Evolutionary conservation across 1,140 invertebrate genomes (phyloP).

Genomic region (Dolichoris vasculosae): DNA sequence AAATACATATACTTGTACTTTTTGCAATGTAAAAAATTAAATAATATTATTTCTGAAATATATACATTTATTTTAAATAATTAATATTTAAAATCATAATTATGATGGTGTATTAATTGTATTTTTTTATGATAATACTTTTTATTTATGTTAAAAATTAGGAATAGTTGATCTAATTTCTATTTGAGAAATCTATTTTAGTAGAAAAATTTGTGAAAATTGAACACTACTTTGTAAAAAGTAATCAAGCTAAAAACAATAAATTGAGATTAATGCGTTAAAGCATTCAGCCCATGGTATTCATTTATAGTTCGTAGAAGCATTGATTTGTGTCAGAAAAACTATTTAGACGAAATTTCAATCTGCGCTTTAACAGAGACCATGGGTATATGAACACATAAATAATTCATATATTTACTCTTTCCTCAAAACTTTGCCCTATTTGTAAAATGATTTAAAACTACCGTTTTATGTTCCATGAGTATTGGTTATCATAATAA

Average conservation of each 20-base stretch:
- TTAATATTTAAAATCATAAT: neutral
- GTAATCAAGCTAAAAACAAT: constrained; percentile 34
- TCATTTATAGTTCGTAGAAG: neutral
- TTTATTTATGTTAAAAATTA: neutral
- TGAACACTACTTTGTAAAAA: neutral
- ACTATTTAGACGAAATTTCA: constrained; percentile 1
- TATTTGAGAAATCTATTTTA: neutral
- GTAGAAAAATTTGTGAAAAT: neutral
- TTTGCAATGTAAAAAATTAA: too few relatives aligned
- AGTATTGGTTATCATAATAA: constrained; percentile 46
- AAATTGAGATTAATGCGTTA: constrained; percentile 32
- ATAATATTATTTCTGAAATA: too few relatives aligned
- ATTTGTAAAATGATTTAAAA: neutral
- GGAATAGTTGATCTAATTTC: neutral
- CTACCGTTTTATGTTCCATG: neutral
- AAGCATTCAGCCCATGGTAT: constrained; percentile 45
- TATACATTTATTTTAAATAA: too few relatives aligned
- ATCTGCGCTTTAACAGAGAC: neutral
- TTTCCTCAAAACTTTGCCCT: neutral
- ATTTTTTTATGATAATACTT: neutral
- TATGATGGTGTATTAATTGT: neutral
- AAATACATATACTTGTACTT: too few relatives aligned
- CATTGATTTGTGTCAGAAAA: constrained; percentile 42
- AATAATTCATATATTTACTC: constrained; percentile 18
- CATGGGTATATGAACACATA: constrained; percentile 17